Evolutionary conservation across 1,140 invertebrate genomes (phyloP).

Genomic region (Sitophilus oryzae): DNA sequence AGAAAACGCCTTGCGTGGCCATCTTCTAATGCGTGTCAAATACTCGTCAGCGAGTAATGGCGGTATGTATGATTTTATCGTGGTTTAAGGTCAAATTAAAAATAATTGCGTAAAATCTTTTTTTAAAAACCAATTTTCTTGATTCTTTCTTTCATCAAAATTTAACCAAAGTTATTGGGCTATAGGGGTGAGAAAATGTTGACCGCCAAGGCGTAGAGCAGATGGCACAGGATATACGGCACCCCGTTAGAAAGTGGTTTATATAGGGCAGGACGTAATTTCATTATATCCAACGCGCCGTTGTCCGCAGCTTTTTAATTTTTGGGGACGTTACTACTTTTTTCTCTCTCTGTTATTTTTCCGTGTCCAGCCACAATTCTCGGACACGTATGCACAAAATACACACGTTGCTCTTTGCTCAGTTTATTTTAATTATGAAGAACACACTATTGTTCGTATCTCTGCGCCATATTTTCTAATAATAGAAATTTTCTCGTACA

Average conservation of each 20-base stretch:
- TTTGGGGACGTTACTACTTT: not conserved
- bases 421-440: not conserved
- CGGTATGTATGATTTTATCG: too few species aligned
- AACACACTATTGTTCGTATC: not conserved
- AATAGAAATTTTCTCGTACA: not conserved
- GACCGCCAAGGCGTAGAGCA: slow-evolving; percentile 5
- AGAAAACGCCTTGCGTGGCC: too few species aligned
- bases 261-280: not conserved
- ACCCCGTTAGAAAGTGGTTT: not conserved
- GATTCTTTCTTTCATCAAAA: too few species aligned
- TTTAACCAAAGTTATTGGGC: not conserved
- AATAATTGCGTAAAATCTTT: too few species aligned
- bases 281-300: not conserved
- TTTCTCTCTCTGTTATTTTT: not conserved
- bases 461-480: not conserved
- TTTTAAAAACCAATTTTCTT: too few species aligned
- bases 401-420: not conserved
- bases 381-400: not conserved
- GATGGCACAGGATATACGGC: not conserved
- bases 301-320: not conserved
- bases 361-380: not conserved
- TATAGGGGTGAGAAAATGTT: not conserved
- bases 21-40: too few species aligned
- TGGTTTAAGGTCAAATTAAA: too few species aligned
- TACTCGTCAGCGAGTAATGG: too few species aligned